Base-by-base conservation (phyloP, 2,888 invertebrate species). In the Mythimna vitellina region DNA sequence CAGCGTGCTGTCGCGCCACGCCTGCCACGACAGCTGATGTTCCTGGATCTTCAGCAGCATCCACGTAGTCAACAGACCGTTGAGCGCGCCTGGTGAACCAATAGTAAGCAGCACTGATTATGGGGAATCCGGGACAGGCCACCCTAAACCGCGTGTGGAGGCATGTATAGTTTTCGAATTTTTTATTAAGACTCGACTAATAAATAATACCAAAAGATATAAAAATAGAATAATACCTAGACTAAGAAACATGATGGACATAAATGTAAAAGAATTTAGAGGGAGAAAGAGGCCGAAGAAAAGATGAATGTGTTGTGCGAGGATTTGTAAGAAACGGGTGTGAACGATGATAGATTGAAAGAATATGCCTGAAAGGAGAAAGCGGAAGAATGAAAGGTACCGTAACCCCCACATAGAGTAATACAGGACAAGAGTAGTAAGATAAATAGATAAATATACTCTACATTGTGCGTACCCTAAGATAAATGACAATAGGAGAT, bases 31-130 rank as follows among this genome's bases (percentile, higher is more conserved):
- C 86, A 90, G 60, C 91, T 95, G 96, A 90, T 96, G 96, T 91
- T 96, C 96, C 86, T 96, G 96, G 81, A 96, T 91, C 92, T 95
- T 96, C 54, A 96, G 92, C 87, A 96, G 93, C 92, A 95, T 94
- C 96, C 96, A 96, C 54, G 96, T 96, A 1, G 96, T 96, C 74
- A 96, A 90, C 77, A 96, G 89, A 0, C 96, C 96, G 89, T 96
- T 96, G 17, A 96, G 87, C 0, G 96, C 96, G 22, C 96, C 96
- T 95, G 85, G 9, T 22, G 65, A 58, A n/a, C 82, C 49, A 53
- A 80, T 82, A 53, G 42, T 78, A 66, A 73, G 51, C 54, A 70
- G 38, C 54, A 63, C 10, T 66, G 29, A 73, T 73, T 67, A 73
- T 65, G 69, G n/a, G 35, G 25, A 14, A 63, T 81, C 63, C 61